Conservation (phyloP, 2,888 invertebrate genomes). For the Himalopsyche anomala region DNA sequence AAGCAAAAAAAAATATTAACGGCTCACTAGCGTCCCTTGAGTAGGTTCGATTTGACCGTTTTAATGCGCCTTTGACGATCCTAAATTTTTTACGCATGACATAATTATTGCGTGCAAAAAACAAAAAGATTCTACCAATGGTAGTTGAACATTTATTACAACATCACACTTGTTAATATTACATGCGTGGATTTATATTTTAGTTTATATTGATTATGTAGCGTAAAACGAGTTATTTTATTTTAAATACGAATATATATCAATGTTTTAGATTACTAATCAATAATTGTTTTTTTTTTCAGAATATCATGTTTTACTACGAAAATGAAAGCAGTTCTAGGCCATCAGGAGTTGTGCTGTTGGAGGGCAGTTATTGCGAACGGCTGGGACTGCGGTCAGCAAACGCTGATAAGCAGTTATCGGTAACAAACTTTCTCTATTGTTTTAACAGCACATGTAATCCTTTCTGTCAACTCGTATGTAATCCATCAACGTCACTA, state of each 20-base stretch:
- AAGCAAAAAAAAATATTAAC: too few relatives aligned
- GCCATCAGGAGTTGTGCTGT: constrained; percentile 89
- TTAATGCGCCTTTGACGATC: not conserved
- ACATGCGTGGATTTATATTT: not conserved
- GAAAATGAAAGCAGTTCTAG: constrained; percentile 87
- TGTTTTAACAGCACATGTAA: too few relatives aligned
- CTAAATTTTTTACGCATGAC: constrained; percentile 13
- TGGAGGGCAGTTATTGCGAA: constrained; percentile 94
- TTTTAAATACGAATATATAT: too few relatives aligned
- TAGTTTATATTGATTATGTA: too few relatives aligned
- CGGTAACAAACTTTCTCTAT: constrained; percentile 41
- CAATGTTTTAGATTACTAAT: too few relatives aligned
- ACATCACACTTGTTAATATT: not conserved
- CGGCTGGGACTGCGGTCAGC: constrained; percentile 72
- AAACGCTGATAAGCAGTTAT: constrained; percentile 61
- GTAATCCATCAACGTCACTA: too few relatives aligned
- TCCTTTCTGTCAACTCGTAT: too few relatives aligned
- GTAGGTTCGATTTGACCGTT: constrained; percentile 25
- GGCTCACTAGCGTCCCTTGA: not conserved
- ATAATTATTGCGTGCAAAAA: constrained; percentile 23
- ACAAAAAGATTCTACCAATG: not conserved
- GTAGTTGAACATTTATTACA: not conserved
- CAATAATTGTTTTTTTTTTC: constrained; percentile 71
- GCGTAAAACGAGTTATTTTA: too few relatives aligned
- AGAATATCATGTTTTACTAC: constrained; percentile 95